phyloP scores from a whole-genome alignment of 2,113 vertebrate species.

The Orthonyx spaldingii region DNA sequence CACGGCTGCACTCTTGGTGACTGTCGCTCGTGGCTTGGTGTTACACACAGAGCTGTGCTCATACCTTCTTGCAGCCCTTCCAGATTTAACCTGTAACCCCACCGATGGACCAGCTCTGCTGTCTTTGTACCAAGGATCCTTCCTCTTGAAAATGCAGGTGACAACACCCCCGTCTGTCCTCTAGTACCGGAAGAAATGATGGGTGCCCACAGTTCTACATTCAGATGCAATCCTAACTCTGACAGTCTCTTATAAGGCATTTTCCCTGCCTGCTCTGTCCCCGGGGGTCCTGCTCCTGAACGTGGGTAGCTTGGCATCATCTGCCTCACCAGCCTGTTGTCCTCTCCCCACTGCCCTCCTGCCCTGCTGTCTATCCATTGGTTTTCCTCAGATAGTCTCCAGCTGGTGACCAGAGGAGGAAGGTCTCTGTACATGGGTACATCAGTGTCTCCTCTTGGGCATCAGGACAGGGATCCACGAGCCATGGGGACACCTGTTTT shows the following conservation, averaged over 20 bases:
- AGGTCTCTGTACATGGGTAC: background rate
- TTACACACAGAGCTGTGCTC: background rate
- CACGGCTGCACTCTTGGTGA: background rate
- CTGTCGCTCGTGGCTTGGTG: background rate
- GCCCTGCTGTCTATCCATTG: background rate
- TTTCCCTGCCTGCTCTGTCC: background rate
- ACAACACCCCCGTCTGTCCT: accelerated
- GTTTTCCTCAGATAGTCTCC: background rate
- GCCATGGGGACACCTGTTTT: background rate
- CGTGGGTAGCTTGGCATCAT: background rate
- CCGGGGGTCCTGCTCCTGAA: background rate
- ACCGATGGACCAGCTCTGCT: background rate
- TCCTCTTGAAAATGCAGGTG: background rate
- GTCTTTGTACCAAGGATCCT: background rate
- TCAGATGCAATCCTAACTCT: background rate
- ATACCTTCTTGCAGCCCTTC: background rate
- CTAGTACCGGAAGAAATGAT: background rate
- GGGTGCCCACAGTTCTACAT: background rate
- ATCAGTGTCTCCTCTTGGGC: background rate
- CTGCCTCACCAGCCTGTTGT: background rate
- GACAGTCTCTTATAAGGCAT: background rate
- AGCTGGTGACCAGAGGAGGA: background rate
- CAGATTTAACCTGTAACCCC: background rate
- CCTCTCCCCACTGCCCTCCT: background rate
- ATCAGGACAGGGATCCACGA: background rate